These are phyloP conservation scores for Leptarthrus brevirostris DNA, from an alignment of 2,888 invertebrate species.

Conservation along the genomic window DNA sequence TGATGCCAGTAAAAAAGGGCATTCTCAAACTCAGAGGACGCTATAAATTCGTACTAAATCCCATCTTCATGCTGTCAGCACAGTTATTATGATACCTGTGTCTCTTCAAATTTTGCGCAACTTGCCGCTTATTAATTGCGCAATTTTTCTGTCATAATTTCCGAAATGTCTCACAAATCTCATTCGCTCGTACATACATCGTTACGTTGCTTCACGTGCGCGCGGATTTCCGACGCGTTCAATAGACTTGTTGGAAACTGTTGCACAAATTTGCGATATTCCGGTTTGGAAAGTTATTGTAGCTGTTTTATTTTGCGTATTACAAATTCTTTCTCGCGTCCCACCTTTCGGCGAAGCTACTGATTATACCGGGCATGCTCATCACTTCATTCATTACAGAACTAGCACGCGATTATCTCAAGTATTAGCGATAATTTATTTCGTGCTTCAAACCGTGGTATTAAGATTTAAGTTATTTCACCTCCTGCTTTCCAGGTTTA, in stretches of 20 bases:
- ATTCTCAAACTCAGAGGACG: too few species aligned
- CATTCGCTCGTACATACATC: background rate
- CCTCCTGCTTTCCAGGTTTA: too few species aligned
- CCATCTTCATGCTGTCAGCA: conserved; percentile 12
- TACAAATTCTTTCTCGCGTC: conserved; percentile 4
- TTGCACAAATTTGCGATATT: conserved; percentile 12
- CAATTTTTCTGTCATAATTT: conserved; percentile 25
- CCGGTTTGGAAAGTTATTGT: conserved; percentile 42
- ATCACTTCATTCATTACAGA: conserved; percentile 32
- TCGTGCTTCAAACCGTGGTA: background rate
- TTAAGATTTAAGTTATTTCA: conserved; percentile 4
- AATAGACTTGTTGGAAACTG: background rate
- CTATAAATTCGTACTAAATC: background rate
- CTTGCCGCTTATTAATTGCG: conserved; percentile 40
- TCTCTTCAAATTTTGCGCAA: conserved; percentile 2
- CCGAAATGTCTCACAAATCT: background rate
- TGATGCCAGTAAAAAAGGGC: too few species aligned
- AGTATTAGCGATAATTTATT: conserved; percentile 21
- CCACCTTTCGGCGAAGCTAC: conserved; percentile 1
- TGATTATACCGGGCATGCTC: conserved; percentile 26
- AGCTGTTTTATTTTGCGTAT: conserved; percentile 24
- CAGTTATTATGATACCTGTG: conserved; percentile 15
- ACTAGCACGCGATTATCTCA: conserved; percentile 23
- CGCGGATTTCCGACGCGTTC: background rate
- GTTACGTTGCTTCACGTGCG: conserved; percentile 16